Conservation (phyloP, 2,113 vertebrate species). For the Pontoporia blainvillei region DNA sequence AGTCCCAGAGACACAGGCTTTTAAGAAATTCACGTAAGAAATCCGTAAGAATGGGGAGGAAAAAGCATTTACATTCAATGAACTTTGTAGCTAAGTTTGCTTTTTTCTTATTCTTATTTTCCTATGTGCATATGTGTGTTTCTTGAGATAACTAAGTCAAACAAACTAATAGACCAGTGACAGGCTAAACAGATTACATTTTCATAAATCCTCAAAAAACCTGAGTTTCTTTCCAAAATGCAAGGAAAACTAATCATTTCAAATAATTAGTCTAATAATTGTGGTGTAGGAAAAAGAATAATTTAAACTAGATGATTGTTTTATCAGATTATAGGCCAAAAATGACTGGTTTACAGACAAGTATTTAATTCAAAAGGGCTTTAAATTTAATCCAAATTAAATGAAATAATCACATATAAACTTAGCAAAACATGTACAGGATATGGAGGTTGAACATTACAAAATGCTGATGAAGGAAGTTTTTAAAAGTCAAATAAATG, state of each 20-base stretch:
- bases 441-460: neutral
- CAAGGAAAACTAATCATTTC: neutral
- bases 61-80: neutral
- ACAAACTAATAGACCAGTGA: neutral
- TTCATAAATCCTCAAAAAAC: neutral
- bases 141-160: neutral
- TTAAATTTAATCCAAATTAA: neutral
- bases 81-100: neutral
- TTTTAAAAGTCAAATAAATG: neutral
- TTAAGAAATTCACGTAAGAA: neutral
- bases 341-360: neutral
- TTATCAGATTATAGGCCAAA: neutral
- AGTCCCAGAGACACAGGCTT: neutral
- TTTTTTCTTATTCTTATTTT: neutral
- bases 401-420: neutral
- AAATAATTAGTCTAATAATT: neutral
- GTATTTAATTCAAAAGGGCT: neutral
- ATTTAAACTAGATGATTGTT: neutral
- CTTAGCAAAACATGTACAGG: neutral
- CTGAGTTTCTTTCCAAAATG: neutral
- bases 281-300: neutral
- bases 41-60: neutral
- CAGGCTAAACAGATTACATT: neutral
- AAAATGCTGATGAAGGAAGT: neutral
- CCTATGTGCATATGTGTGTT: neutral